Evolutionary conservation across 2,888 invertebrate species (phyloP).

Genomic region (Steinernema carpocapsae): DNA sequence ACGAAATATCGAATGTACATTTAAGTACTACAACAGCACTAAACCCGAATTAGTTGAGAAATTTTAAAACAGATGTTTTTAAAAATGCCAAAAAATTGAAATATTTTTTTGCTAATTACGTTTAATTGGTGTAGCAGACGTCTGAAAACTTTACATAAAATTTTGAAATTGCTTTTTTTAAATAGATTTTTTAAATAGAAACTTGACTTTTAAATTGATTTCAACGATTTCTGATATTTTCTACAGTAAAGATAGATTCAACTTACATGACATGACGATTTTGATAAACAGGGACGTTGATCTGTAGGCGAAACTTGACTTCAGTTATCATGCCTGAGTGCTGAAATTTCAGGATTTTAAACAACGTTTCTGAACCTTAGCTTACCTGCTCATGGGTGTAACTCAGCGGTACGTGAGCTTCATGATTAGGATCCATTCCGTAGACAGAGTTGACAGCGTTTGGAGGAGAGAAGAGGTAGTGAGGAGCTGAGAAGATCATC

Average conservation of each 20-base stretch:
- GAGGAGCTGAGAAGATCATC: slow-evolving; percentile 61
- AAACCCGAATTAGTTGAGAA: too few relatives aligned
- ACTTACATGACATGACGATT: slow-evolving; percentile 50
- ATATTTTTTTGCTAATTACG: too few relatives aligned
- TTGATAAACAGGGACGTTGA: slow-evolving; percentile 54
- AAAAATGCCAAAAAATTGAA: too few relatives aligned
- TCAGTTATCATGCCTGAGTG: slow-evolving; percentile 52
- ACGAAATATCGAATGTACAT: neutral
- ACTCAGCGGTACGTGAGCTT: slow-evolving; percentile 49
- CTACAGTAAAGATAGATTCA: too few relatives aligned
- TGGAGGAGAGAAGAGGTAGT: slow-evolving; percentile 56
- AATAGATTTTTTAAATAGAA: too few relatives aligned
- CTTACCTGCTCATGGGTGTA: slow-evolving; percentile 56
- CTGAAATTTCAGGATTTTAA: slow-evolving; percentile 46
- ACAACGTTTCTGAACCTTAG: neutral
- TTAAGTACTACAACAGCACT: too few relatives aligned
- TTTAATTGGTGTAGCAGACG: too few relatives aligned
- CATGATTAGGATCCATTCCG: slow-evolving; percentile 48
- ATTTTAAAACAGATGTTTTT: too few relatives aligned
- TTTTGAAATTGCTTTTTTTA: too few relatives aligned
- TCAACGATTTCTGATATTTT: too few relatives aligned
- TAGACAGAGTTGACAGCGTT: slow-evolving; percentile 50
- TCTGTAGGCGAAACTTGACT: slow-evolving; percentile 54
- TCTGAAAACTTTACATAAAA: too few relatives aligned
- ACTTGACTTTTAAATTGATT: too few relatives aligned